phyloP scores from a whole-genome alignment of 2,888 invertebrate genomes.

The Ormyrus rosae region DNA sequence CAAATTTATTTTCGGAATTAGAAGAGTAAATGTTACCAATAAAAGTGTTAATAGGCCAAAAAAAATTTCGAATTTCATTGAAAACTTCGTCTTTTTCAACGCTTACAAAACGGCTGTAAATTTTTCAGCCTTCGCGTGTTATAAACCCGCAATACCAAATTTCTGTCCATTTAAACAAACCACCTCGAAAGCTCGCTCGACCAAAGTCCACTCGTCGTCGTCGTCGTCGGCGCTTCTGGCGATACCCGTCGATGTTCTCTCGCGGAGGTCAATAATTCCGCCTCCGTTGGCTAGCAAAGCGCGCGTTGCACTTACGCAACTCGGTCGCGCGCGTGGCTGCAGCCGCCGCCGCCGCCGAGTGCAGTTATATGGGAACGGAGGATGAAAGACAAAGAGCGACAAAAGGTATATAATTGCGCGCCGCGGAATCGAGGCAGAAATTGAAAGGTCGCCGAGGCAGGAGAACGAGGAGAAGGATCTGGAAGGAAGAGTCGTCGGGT shows the following conservation, averaged over 20 bases:
- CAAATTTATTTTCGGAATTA: no score
- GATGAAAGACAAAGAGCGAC: constrained; percentile 17
- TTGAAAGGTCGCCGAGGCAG: constrained; percentile 18
- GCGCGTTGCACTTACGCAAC: constrained; percentile 24
- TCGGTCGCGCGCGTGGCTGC: not conserved
- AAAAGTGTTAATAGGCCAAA: no score
- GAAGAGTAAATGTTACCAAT: no score
- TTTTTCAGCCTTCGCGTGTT: no score
- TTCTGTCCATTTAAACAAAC: no score
- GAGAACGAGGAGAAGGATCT: not conserved
- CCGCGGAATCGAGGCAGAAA: constrained; percentile 1
- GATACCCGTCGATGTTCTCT: not conserved
- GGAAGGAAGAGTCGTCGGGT: not conserved
- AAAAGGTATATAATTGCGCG: constrained; percentile 16
- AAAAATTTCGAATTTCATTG: no score
- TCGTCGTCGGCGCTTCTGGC: no score
- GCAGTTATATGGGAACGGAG: constrained; percentile 19
- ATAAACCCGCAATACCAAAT: no score
- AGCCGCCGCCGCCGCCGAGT: not conserved
- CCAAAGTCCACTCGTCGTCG: no score
- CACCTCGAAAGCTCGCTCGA: no score
- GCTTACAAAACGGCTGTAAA: no score
- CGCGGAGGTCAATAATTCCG: constrained; percentile 2
- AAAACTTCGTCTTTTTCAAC: no score
- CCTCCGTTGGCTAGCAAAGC: not conserved